Conservation (phyloP, 2,113 vertebrate genomes). For the Delphinapterus leucas region DNA sequence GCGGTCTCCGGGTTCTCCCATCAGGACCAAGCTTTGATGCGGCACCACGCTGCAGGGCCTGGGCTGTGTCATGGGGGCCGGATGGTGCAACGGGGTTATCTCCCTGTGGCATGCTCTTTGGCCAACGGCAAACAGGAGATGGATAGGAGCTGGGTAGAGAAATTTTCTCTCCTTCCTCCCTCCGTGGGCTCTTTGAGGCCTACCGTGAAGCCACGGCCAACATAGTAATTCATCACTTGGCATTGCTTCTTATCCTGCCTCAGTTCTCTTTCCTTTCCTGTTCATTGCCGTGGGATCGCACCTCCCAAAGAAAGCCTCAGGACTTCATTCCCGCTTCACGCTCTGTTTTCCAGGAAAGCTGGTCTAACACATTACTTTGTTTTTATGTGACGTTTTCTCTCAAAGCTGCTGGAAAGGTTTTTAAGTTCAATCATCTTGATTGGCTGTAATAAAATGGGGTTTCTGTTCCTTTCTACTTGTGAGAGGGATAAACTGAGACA, state of each 20-base stretch:
- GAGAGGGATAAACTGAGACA: slow-evolving; percentile 3
- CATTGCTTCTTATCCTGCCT: background rate
- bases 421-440: background rate
- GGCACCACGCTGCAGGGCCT: background rate
- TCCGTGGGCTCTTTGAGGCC: background rate
- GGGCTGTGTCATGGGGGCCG: background rate
- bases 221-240: background rate
- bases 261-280: background rate
- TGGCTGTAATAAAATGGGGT: background rate
- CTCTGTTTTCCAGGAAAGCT: background rate
- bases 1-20: background rate
- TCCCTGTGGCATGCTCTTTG: background rate
- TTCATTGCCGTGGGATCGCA: background rate
- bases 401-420: background rate
- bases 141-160: background rate
- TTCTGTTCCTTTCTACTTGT: background rate
- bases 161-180: background rate
- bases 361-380: background rate
- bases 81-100: background rate
- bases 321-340: background rate
- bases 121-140: background rate
- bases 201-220: background rate
- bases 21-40: background rate
- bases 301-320: background rate
- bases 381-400: slow-evolving; percentile 22